A percentile compares a stretch with the other conserved stretches of the same genome.
These are phyloP conservation scores for Pseudorectes ferrugineus DNA, from an alignment of 2,113 vertebrate genomes.

Conservation along the genomic window DNA sequence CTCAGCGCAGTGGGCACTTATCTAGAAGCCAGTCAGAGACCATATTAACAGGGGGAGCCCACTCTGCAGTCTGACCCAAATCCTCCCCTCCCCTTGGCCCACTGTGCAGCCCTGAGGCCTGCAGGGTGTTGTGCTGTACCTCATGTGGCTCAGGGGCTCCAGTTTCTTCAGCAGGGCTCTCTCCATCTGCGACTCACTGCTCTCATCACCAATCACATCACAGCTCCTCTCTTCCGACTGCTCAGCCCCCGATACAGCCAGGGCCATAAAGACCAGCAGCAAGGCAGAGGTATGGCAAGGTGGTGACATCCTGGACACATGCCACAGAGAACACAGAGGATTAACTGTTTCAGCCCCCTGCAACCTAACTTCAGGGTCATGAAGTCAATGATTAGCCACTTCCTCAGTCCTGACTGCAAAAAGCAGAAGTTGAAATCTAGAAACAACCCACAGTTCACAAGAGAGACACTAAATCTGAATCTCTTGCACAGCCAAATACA, in stretches of 20 bases:
- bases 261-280: slow-evolving; percentile 31
- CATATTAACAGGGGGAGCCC: rapidly evolving
- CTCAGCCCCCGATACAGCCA: neutral
- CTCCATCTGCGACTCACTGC: slow-evolving; percentile 64
- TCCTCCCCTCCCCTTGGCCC: neutral
- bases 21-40: neutral
- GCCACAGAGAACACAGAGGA: neutral
- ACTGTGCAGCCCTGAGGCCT: rapidly evolving
- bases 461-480: neutral
- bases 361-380: neutral
- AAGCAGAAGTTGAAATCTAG: neutral
- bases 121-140: slow-evolving; percentile 23
- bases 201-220: slow-evolving; percentile 67
- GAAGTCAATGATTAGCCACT: neutral
- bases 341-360: neutral
- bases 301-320: slow-evolving; percentile 62
- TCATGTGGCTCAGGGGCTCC: slow-evolving; percentile 62
- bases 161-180: slow-evolving; percentile 67
- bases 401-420: neutral
- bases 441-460: neutral
- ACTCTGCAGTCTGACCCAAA: neutral
- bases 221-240: slow-evolving; percentile 62
- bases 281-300: slow-evolving; percentile 6
- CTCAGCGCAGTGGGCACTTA: neutral
- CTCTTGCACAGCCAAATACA: neutral